Evolutionary conservation across 2,888 invertebrate species (phyloP).

Genomic region (Hololepta plana): DNA sequence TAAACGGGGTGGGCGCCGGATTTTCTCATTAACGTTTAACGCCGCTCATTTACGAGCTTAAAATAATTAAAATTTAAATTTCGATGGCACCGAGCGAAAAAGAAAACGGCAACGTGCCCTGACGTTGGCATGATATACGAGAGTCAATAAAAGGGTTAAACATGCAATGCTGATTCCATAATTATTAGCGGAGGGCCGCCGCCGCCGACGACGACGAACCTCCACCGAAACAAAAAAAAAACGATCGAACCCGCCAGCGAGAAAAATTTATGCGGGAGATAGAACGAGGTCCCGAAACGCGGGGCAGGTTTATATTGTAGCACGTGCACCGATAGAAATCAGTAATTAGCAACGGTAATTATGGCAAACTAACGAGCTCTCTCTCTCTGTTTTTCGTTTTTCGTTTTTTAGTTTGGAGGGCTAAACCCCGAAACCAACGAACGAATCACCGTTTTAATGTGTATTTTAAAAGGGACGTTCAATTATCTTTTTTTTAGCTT

Average conservation of each 20-base stretch:
- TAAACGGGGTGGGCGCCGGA: constrained; percentile 6
- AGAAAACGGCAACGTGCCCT: no score
- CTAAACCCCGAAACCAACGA: constrained; percentile 20
- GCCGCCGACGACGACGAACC: no score
- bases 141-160: constrained; percentile 26
- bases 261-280: no score
- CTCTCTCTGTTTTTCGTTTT: constrained; percentile 15
- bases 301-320: constrained; percentile 23
- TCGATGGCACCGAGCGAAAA: constrained; percentile 10
- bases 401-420: no score
- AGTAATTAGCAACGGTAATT: constrained; percentile 31
- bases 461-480: no score
- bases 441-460: no score
- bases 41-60: no score
- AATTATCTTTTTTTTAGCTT: no score
- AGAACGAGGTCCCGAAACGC: no score
- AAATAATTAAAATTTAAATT: constrained; percentile 13
- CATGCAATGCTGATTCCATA: constrained; percentile 26
- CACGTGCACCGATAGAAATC: constrained; percentile 30
- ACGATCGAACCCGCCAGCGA: no score
- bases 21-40: constrained; percentile 7
- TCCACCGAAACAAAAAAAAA: no score
- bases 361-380: constrained; percentile 29
- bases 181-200: constrained; percentile 19
- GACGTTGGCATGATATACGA: constrained; percentile 22